Base-by-base conservation (phyloP, 2,113 vertebrate genomes). In the Pampusana beccarii region DNA sequence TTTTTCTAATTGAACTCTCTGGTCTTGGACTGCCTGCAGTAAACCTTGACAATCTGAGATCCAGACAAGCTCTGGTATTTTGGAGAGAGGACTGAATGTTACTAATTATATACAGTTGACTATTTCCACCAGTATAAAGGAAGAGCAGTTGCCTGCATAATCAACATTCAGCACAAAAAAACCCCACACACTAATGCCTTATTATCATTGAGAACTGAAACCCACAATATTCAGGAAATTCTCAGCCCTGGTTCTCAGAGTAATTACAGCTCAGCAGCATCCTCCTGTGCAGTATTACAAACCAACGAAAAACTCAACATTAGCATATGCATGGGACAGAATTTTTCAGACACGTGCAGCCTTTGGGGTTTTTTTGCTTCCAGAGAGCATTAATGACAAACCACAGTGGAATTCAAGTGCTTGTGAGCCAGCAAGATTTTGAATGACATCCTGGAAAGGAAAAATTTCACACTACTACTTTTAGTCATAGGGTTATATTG, bases 1-100 rank as follows among this genome's bases (percentile, higher is more conserved):
- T 82, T 95, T 96, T 95, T 96, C 96, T 98, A 97, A 98, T 97
- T 98, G 97, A 97, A 83, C 97, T 95, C 97, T 97, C 90, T 91
- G 88, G 97, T 96, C 91, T 92, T 64, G 94, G 96, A 64, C 46
- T 28, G n/a, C 56, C 84, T 91, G 94, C 95, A 96, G 86, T 96
- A 93, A 96, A 96, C 95, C 46, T 88, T 91, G 95, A 95, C 75
- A 95, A 95, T 84, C 71, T 95, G 70, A 96, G 91, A 79, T 72
- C 21, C 44, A 80, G 60, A 74, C 64, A 95, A 82, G 28, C 15
- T 28, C 73, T 94, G 85, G 92, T 44, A 40, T 90, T 95, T 95
- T 65, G 42, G 56, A 95, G 46, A 70, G 21, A 0, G 3, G 58
- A 34, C n/a, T 95, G 93, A 96, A 92, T 92, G 89, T 95, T 91